Evolutionary conservation across 2,888 invertebrate species (phyloP).

Genomic region (Acrocera orbiculus): DNA sequence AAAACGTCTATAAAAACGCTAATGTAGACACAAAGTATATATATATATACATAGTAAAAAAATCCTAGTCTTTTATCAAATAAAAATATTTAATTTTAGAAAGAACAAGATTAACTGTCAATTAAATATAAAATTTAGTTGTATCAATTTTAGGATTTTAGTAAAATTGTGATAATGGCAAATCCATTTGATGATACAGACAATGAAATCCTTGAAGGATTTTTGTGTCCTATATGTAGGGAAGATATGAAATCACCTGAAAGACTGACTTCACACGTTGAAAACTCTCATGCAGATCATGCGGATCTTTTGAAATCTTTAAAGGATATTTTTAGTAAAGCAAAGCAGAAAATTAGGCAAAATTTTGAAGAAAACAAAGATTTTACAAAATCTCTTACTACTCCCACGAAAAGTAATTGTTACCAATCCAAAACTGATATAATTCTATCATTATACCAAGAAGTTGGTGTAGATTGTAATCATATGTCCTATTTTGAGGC

Average conservation of each 20-base stretch:
- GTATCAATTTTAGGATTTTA: too few relatives aligned
- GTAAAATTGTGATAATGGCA: slow-evolving; percentile 9
- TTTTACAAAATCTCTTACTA: slow-evolving; percentile 33
- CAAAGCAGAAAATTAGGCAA: slow-evolving; percentile 65
- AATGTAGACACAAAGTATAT: too few relatives aligned
- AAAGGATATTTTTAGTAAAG: slow-evolving; percentile 73
- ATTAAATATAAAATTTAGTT: too few relatives aligned
- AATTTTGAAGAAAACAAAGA: slow-evolving; percentile 54
- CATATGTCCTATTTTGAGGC: slow-evolving; percentile 63
- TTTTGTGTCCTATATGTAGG: slow-evolving; percentile 88
- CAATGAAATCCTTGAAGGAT: slow-evolving; percentile 67
- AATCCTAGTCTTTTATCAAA: too few relatives aligned
- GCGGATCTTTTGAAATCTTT: slow-evolving; percentile 64
- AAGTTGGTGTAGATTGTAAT: slow-evolving; percentile 30
- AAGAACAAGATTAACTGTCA: not conserved
- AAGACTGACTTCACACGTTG: slow-evolving; percentile 74
- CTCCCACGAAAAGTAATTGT: slow-evolving; percentile 6
- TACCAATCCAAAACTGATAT: not conserved
- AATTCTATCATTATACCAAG: slow-evolving; percentile 25
- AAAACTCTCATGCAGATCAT: slow-evolving; percentile 72
- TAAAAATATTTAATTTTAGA: not conserved
- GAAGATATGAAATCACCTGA: slow-evolving; percentile 71
- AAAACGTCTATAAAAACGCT: too few relatives aligned
- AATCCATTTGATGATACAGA: slow-evolving; percentile 24
- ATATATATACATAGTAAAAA: too few relatives aligned